Evolutionary conservation across 2,888 invertebrate species (phyloP), one percentile per base, ranked within the genome.

Genomic region (Drosophila prostipennis): DNA sequence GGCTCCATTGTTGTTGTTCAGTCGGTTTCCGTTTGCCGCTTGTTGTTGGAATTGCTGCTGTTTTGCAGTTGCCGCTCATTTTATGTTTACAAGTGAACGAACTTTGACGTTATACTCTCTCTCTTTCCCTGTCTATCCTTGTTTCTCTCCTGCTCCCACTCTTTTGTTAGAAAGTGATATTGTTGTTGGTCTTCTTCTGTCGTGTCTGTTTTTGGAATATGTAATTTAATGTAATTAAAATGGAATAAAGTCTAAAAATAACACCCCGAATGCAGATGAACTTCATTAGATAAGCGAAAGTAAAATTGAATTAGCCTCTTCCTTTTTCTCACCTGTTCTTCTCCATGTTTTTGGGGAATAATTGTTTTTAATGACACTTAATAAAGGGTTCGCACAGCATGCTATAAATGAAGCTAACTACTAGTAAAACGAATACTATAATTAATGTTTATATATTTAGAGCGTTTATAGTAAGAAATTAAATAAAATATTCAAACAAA

Each of bases 21-120:
- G 68, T 56, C 48, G 73, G 65, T 52, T 57, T 72, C 61, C 59
- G 70, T 52, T 56, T 52, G 65, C 32, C 40, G 59, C 61, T 78
- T 71, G 61, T 70, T 57, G 59, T 73, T 40, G 45, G 43, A 48
- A 55, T 1, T 54, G 48, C 34, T 37, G 46, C 48, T 39, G 42
- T 71, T 71, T 58, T 42, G 34, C 52, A 52, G 76, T 69, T 77
- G 72, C 64, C 76, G 77, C 73, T 83, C 76, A 57, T 60, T 82
- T 81, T 77, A 71, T 82, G 80, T 80, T 84, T 80, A 82, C 82
- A 82, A 80, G 84, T 84, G 84, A 82, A 82, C 84, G 82, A 82
- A 81, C 82, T 82, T 82, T 82, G 84, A 81, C 81, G 81, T 68
- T 55, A 40, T 45, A 56, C 76, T 61, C 46, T 42, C 16, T 42